A percentile compares a stretch with the other conserved stretches of the same genome.
These are phyloP conservation scores for Ochotona princeps DNA, from an alignment of 2,113 vertebrate genomes.

Conservation along the genomic window DNA sequence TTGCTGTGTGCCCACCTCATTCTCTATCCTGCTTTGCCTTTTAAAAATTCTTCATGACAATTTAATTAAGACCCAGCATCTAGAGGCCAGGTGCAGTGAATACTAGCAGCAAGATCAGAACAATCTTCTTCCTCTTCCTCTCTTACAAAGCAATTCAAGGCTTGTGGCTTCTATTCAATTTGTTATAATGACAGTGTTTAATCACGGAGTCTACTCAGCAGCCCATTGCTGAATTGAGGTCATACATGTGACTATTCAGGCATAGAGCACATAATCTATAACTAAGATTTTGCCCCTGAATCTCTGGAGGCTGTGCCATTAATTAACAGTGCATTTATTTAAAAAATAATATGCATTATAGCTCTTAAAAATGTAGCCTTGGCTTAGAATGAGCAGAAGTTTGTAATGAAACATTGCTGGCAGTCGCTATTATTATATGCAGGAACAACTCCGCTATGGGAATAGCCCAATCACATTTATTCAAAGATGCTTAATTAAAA, in stretches of 20 bases:
- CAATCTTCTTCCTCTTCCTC: constrained; percentile 83
- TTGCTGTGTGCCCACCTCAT: constrained; percentile 61
- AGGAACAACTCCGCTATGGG: constrained; percentile 57
- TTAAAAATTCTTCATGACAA: constrained; percentile 83
- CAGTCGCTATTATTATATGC: constrained; percentile 51
- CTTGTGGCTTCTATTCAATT: constrained; percentile 87
- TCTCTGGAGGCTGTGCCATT: constrained; percentile 82
- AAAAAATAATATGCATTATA: constrained; percentile 75
- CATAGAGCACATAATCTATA: constrained; percentile 88
- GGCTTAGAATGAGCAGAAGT: constrained; percentile 69
- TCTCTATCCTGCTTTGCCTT: constrained; percentile 72
- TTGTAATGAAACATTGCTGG: constrained; percentile 61
- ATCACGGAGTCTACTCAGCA: constrained; percentile 84
- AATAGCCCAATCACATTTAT: constrained; percentile 71
- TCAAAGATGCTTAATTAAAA: constrained; percentile 81
- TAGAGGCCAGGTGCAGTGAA: constrained; percentile 77
- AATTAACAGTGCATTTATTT: constrained; percentile 84
- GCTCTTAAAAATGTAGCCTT: constrained; percentile 77
- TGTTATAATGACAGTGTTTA: constrained; percentile 90
- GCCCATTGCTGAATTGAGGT: constrained; percentile 86
- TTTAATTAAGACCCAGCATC: constrained; percentile 87
- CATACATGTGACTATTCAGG: constrained; percentile 87
- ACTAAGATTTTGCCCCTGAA: constrained; percentile 84
- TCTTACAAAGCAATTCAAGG: constrained; percentile 88
- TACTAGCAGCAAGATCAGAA: constrained; percentile 86